These are phyloP conservation scores for Alsophila aescularia DNA, from an alignment of 2,888 invertebrate species.

Conservation along the genomic window DNA sequence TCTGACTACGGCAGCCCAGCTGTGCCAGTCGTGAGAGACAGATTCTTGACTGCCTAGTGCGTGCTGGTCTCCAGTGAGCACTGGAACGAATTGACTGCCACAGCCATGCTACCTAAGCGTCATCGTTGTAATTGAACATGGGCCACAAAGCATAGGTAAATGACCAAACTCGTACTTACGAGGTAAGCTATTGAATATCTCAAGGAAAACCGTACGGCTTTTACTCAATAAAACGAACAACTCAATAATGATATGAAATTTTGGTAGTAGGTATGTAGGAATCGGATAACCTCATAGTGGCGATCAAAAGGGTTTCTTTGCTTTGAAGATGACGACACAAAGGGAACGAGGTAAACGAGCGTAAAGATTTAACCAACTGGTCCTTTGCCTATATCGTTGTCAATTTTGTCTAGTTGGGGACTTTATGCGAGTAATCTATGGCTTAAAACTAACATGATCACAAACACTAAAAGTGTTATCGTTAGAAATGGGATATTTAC, in stretches of 20 bases:
- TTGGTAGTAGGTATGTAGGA: not conserved
- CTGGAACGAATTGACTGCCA: too few relatives aligned
- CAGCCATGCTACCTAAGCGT: too few relatives aligned
- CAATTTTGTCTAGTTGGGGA: conserved; percentile 6
- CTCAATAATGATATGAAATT: not conserved
- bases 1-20: too few relatives aligned
- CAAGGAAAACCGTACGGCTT: not conserved
- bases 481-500: too few relatives aligned
- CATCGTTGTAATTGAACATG: too few relatives aligned
- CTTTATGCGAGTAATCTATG: not conserved
- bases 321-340: conserved; percentile 22
- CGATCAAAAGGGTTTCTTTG: conserved; percentile 25
- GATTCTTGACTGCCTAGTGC: too few relatives aligned
- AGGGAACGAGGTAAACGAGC: conserved; percentile 19
- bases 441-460: too few relatives aligned
- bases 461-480: too few relatives aligned
- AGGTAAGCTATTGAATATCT: not conserved
- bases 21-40: too few relatives aligned
- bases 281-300: conserved; percentile 12
- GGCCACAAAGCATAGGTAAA: too few relatives aligned
- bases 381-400: conserved; percentile 17
- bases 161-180: too few relatives aligned
- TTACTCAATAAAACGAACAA: conserved; percentile 1
- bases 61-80: too few relatives aligned
- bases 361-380: conserved; percentile 25